Conservation (phyloP, 2,113 vertebrate genomes). For the Grallaria varia region DNA sequence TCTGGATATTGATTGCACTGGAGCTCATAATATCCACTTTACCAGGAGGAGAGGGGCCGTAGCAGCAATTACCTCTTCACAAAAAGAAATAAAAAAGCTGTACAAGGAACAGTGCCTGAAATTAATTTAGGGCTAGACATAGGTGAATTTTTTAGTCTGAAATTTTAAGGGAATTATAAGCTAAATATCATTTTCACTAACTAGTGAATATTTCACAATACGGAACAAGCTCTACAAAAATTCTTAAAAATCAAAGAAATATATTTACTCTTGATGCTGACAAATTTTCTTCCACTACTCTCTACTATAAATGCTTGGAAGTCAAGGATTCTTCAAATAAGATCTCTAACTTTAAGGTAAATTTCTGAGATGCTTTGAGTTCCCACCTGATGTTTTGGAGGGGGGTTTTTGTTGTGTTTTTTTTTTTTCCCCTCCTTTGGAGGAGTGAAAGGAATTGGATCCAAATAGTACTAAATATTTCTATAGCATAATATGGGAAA, state of each 20-base stretch:
- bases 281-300: not conserved
- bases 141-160: not conserved
- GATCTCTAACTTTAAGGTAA: not conserved
- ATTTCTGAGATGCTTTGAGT: not conserved
- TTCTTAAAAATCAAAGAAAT: not conserved
- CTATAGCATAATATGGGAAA: fast-evolving
- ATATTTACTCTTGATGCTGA: not conserved
- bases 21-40: constrained; percentile 11
- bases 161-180: not conserved
- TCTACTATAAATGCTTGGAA: not conserved
- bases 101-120: not conserved
- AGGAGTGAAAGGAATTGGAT: not conserved
- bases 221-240: not conserved
- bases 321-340: not conserved
- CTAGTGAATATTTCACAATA: not conserved
- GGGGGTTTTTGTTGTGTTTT: fast-evolving
- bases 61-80: constrained; percentile 14
- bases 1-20: constrained; percentile 7
- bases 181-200: not conserved
- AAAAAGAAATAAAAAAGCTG: not conserved
- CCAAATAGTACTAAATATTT: not conserved
- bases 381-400: not conserved
- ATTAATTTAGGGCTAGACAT: not conserved
- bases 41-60: not conserved
- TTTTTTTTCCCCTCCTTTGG: not conserved